Evolutionary conservation across 2,888 invertebrate species (phyloP).

Genomic region (Acanthosoma haemorrhoidale): DNA sequence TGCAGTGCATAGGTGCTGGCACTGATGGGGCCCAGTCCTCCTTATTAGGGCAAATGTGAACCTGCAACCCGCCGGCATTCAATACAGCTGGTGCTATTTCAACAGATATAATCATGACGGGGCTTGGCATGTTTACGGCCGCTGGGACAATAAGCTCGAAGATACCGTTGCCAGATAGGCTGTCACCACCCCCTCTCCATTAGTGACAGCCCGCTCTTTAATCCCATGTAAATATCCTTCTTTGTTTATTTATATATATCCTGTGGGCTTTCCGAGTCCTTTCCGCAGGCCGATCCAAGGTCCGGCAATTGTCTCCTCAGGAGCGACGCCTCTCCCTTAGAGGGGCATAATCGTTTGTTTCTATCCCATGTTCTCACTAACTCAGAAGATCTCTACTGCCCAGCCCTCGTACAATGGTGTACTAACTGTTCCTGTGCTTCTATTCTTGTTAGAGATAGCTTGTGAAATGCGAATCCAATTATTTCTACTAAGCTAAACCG

Average conservation of each 20-base stretch:
- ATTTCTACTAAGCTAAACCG: no score
- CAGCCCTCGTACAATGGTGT: no score
- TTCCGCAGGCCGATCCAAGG: not conserved
- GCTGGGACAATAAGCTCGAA: slow-evolving; percentile 10
- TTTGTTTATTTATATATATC: slow-evolving; percentile 22
- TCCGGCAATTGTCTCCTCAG: not conserved
- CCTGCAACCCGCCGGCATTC: slow-evolving; percentile 26
- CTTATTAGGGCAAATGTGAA: slow-evolving; percentile 14
- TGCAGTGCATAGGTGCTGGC: not conserved
- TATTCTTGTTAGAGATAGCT: no score
- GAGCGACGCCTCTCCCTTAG: not conserved
- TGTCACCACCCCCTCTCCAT: slow-evolving; percentile 8
- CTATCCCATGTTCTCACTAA: not conserved
- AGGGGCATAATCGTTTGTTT: not conserved
- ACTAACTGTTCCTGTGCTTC: no score
- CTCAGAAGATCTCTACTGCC: no score
- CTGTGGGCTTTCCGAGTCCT: not conserved
- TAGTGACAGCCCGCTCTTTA: slow-evolving; percentile 16
- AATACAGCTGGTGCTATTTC: slow-evolving; percentile 37
- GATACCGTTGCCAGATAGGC: not conserved
- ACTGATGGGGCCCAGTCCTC: not conserved
- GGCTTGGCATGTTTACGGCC: slow-evolving; percentile 34
- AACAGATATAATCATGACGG: slow-evolving; percentile 34
- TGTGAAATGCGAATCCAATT: no score
- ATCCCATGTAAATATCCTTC: slow-evolving; percentile 20